A percentile compares a stretch with the other conserved stretches of the same genome.
Evolutionary conservation across 2,113 vertebrate genomes (phyloP).

Genomic region (Leptobrachium leishanense): DNA sequence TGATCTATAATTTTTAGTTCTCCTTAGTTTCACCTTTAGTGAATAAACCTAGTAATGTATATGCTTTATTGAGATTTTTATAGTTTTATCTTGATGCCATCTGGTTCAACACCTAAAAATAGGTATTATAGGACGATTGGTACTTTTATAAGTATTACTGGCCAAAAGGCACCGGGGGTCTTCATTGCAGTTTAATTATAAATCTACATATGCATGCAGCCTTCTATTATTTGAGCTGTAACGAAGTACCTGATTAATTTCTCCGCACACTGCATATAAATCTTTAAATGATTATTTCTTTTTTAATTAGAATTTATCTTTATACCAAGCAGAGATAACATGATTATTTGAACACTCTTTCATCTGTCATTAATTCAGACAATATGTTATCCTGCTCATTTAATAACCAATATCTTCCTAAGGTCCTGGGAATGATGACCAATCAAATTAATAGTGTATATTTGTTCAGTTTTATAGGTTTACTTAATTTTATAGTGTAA

Average conservation of each 20-base stretch:
- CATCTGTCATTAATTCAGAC: slow-evolving; percentile 42
- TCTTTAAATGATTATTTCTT: slow-evolving; percentile 63
- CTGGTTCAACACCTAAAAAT: not conserved
- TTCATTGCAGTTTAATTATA: slow-evolving; percentile 8
- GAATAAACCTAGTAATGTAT: no score
- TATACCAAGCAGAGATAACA: slow-evolving; percentile 52
- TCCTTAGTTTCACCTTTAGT: no score
- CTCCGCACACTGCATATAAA: slow-evolving; percentile 45
- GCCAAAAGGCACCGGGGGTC: not conserved
- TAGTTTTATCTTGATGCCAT: not conserved
- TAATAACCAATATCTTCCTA: slow-evolving; percentile 31
- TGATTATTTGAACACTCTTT: slow-evolving; percentile 27
- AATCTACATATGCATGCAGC: slow-evolving; percentile 6
- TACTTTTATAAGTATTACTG: no score
- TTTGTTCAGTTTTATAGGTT: slow-evolving; percentile 13
- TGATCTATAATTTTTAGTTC: no score
- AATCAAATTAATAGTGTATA: slow-evolving; percentile 18
- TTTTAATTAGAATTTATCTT: slow-evolving; percentile 59
- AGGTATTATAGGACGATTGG: not conserved
- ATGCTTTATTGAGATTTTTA: no score
- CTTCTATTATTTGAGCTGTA: slow-evolving; percentile 21
- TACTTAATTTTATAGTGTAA: not conserved
- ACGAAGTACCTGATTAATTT: slow-evolving; percentile 53
- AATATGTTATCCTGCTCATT: slow-evolving; percentile 29
- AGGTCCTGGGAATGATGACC: slow-evolving; percentile 9